Evolutionary conservation across 2,113 vertebrate species (phyloP).

Genomic region (Delphinapterus leucas): DNA sequence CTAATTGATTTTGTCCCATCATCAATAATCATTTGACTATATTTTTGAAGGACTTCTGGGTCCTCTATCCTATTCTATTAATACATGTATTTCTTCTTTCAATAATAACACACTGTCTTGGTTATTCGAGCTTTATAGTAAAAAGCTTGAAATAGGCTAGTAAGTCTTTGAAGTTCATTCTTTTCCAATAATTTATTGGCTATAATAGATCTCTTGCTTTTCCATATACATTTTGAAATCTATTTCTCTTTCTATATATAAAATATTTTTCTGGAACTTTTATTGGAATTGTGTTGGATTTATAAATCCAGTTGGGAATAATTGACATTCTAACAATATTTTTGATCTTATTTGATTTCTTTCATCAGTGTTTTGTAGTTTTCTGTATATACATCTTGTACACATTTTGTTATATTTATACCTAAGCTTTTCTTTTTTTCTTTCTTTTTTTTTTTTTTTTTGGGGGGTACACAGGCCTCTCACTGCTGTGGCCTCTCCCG

Average conservation of each 20-base stretch:
- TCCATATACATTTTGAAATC: not conserved
- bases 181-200: not conserved
- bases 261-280: not conserved
- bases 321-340: too few species aligned
- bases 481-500: too few species aligned
- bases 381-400: too few species aligned
- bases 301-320: too few species aligned
- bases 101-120: not conserved
- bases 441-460: too few species aligned
- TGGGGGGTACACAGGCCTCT: too few species aligned
- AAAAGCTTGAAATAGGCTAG: not conserved
- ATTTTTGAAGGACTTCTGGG: not conserved
- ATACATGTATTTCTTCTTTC: not conserved
- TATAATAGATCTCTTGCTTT: not conserved
- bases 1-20: not conserved
- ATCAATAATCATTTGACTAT: not conserved
- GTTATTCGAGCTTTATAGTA: not conserved
- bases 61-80: not conserved
- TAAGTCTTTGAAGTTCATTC: not conserved
- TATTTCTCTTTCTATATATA: not conserved
- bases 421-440: not conserved
- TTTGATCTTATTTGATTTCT: too few species aligned
- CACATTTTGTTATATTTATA: not conserved
- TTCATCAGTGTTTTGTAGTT: too few species aligned
- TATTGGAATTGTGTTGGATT: too few species aligned